These are phyloP conservation scores for Neria commutata DNA, from an alignment of 2,888 invertebrate genomes.

Conservation along the genomic window DNA sequence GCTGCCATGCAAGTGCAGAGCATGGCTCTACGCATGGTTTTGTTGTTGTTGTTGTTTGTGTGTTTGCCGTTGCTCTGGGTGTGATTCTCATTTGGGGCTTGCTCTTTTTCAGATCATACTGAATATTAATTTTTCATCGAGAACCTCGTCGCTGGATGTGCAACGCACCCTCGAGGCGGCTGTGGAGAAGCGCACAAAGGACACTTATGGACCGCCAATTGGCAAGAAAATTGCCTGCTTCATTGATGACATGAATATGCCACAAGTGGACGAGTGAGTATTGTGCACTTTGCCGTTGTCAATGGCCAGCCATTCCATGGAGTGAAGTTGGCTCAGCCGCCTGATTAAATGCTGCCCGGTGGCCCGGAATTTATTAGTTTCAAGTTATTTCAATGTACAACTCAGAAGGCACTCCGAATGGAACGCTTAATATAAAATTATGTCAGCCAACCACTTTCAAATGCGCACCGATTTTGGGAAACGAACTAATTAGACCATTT, in stretches of 20 bases:
- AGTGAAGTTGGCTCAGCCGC: no score
- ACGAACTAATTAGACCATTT: no score
- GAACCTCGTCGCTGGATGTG: slow-evolving; percentile 89
- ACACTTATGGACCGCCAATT: slow-evolving; percentile 86
- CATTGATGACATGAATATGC: slow-evolving; percentile 96
- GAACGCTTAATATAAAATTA: no score
- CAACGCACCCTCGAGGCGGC: slow-evolving; percentile 86
- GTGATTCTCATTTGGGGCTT: slow-evolving; percentile 5
- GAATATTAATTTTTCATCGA: slow-evolving; percentile 88
- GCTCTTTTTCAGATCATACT: slow-evolving; percentile 68
- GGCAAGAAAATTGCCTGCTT: slow-evolving; percentile 90
- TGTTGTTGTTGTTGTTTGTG: slow-evolving; percentile 17
- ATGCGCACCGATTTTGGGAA: no score
- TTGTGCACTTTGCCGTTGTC: no score
- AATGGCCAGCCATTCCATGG: no score
- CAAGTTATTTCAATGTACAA: neutral
- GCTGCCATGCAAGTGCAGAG: neutral
- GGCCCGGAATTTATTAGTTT: no score
- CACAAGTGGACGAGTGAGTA: slow-evolving; percentile 68
- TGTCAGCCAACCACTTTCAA: no score
- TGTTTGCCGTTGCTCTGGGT: neutral
- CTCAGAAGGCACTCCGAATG: no score
- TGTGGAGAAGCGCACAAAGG: slow-evolving; percentile 89
- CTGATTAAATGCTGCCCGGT: no score
- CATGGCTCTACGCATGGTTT: neutral